Evolutionary conservation across 1,140 invertebrate species (phyloP), one percentile per base, ranked within the genome.

Genomic region (Papilio xuthus): DNA sequence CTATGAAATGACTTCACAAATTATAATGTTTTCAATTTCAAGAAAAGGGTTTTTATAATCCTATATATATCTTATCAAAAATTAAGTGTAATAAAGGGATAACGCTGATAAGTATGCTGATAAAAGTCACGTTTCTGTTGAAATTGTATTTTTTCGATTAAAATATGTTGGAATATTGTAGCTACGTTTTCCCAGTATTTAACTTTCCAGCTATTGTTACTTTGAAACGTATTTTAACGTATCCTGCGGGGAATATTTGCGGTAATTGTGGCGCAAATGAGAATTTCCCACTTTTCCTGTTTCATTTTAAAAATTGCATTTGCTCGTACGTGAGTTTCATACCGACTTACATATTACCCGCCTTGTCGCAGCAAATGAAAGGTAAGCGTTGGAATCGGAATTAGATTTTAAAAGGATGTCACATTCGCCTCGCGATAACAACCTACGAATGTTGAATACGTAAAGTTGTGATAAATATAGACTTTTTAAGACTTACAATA

Each of bases 281-380:
- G 84, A 76, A 82, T 84, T 82, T 82, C 60, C 80, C 79, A 69
- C 69, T 80, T 81, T 80, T 85, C 79, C 80, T 82, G 79, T 86
- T 88, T 85, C 84, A 85, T 85, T 89, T 87, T 83, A 80, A 86
- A 85, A 87, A 89, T 85, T 87, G 84, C 86, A 83, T 79, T 81
- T 60, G 69, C 44, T 67, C 74, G 79, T 81, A 89, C 85, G 86
- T 85, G 85, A 82, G 79, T 78, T 79, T 81, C 82, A 78, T 77
- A 81, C 81, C 85, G 84, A 88, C 85, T 85, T 85, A 84, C 86
- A 87, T 88, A 89, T 89, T 86, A 86, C 80, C 79, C 77, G 53
- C 75, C 74, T 76, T 78, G 79, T 83, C 70, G 53, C 56, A 42
- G 73, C 53, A 78, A 78, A 71, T 78, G 71, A 77, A 79, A 81